These are phyloP conservation scores for Dryobotodes eremita DNA, from an alignment of 2,888 invertebrate genomes.

Conservation along the genomic window DNA sequence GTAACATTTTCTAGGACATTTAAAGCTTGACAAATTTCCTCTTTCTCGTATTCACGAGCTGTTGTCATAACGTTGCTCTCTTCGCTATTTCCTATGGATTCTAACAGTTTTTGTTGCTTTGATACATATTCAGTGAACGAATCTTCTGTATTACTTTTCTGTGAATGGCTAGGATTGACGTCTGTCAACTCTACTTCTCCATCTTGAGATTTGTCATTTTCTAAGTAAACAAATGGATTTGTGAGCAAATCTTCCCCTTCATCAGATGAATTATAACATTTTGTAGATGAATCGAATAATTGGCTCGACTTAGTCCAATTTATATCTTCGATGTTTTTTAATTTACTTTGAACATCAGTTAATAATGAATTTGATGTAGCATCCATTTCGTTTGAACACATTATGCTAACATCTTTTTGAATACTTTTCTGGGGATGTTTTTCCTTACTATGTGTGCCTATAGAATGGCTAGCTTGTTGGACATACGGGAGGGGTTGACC, in stretches of 20 bases:
- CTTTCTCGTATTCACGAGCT: constrained; percentile 24
- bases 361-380: constrained; percentile 8
- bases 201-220: constrained; percentile 4
- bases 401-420: constrained; percentile 13
- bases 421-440: constrained; percentile 1
- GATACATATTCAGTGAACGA: constrained; percentile 75
- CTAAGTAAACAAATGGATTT: constrained; percentile 16
- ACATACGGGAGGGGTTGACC: constrained; percentile 64
- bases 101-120: constrained; percentile 75
- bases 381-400: constrained; percentile 20
- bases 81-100: constrained; percentile 63
- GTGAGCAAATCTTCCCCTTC: constrained; percentile 24
- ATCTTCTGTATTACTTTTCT: constrained; percentile 55
- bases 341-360: constrained; percentile 17
- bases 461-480: constrained; percentile 7
- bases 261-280: constrained; percentile 19
- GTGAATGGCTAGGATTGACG: constrained; percentile 29
- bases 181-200: constrained; percentile 64
- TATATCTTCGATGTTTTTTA: background rate
- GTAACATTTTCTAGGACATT: background rate
- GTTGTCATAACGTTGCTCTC: constrained; percentile 6
- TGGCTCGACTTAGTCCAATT: background rate
- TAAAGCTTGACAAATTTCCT: constrained; percentile 11
- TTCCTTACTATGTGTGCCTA: background rate
- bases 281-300: constrained; percentile 1